phyloP scores from a whole-genome alignment of 2,113 vertebrate species.

The Larimichthys polyactis region DNA sequence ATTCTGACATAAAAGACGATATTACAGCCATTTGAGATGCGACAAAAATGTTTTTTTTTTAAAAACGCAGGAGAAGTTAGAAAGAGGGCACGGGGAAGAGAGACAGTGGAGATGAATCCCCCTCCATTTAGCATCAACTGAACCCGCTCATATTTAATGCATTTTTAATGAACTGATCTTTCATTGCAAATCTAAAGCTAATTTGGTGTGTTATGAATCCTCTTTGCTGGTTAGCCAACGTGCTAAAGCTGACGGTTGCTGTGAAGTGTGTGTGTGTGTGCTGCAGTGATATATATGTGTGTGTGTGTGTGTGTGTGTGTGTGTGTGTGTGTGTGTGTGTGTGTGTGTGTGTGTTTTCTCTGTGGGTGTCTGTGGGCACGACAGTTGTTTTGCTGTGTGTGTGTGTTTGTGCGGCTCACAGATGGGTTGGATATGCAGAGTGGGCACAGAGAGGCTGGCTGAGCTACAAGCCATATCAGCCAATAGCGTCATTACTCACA shows the following conservation, averaged over 20 bases:
- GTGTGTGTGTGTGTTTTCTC: conserved; percentile 9
- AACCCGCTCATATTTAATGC: conserved; percentile 77
- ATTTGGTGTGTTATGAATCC: conserved; percentile 70
- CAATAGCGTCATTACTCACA: conserved; percentile 79
- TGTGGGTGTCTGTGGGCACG: conserved; percentile 5
- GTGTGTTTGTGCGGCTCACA: conserved; percentile 65
- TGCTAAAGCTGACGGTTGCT: conserved; percentile 48
- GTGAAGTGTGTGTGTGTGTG: conserved; percentile 3
- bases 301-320: neutral
- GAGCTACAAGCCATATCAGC: conserved; percentile 67
- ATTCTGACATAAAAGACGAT: conserved; percentile 17
- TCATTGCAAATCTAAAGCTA: conserved; percentile 76
- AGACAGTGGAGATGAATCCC: conserved; percentile 55
- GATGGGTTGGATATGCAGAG: conserved; percentile 77
- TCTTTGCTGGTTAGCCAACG: conserved; percentile 58
- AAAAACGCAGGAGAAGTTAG: neutral
- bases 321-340: neutral
- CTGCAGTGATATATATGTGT: too few species aligned
- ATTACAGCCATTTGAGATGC: conserved; percentile 20
- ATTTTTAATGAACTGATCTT: conserved; percentile 82
- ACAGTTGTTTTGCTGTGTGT: conserved; percentile 41
- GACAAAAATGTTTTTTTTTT: too few species aligned
- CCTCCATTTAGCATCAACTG: conserved; percentile 76
- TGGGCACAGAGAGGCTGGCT: conserved; percentile 72
- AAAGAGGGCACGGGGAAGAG: conserved; percentile 14